Evolutionary conservation across 2,888 invertebrate genomes (phyloP), one percentile per base, ranked within the genome.

Genomic region (Pollenia labialis): DNA sequence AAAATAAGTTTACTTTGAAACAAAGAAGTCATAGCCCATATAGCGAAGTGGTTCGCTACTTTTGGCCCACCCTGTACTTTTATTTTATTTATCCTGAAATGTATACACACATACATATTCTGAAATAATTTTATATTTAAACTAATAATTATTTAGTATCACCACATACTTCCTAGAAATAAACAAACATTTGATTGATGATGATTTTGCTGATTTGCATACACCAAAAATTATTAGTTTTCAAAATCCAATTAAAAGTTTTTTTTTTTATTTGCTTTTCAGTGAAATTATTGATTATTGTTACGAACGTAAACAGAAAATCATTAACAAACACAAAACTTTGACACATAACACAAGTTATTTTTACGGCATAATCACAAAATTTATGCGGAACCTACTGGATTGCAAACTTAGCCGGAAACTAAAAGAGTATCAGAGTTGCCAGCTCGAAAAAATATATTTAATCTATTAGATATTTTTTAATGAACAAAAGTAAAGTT

Each of bases 201-300:
- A 71, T 71, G 23, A 60, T 62, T 72, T 18, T 48, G 14, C 40
- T 54, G 32, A 32, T 54, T 62, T 54, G 4, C 4, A 18, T 18
- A 11, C 9, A 32, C 44, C 23, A n/a, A 66, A 32, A 18, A 46
- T 32, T 58, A 40, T 62, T 58, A 12, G 7, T 46, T 64, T 50
- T 44, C 23, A 54, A 76, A 83, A 83, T 69, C 50, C 75, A 82
- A 83, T 83, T 83, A 71, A 76, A 71, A 71, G 1, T 54, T 71
- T 23, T 23, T 23, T 54, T 82, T 69, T 66, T 56, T 48, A 50
- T 62, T 72, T 54, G 54, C 46, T 16, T 12, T 14, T 54, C 80
- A 10, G 18, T 54, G 6, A 60, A 68, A 69, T 69, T 60, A 69
- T 75, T 81, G 54, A 64, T 74, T 81, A 56, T 66, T 40, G 56